A percentile compares a stretch with the other conserved stretches of the same genome.
Conservation (phyloP, 1,140 invertebrate species). For the Trypoxylus dichotomus region DNA sequence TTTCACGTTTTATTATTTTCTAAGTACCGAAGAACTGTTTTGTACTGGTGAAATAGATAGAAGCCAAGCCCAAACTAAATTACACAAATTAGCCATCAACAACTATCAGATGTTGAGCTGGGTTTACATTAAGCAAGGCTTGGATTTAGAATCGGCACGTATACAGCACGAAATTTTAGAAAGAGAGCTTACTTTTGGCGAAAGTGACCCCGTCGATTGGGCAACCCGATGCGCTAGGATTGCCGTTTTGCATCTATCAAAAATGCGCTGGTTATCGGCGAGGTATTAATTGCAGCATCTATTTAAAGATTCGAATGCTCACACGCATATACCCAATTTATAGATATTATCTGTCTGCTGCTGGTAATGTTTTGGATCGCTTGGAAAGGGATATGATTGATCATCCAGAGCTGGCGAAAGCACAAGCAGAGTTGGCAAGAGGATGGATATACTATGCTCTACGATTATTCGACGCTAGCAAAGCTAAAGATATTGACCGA, state of each 20-base stretch:
- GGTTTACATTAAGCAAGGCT: conserved; percentile 45
- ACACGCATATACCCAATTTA: background rate
- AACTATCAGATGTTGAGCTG: conserved; percentile 50
- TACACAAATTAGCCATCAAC: conserved; percentile 44
- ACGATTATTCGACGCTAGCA: conserved; percentile 43
- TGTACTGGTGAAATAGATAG: conserved; percentile 35
- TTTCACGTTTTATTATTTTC: too few species aligned
- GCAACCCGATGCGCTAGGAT: conserved; percentile 44
- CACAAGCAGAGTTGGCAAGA: conserved; percentile 45
- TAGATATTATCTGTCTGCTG: conserved; percentile 45
- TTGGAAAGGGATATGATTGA: conserved; percentile 37
- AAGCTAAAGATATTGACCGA: conserved; percentile 35
- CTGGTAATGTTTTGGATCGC: conserved; percentile 43
- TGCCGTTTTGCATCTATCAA: conserved; percentile 41
- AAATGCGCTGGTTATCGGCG: conserved; percentile 42
- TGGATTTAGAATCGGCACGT: conserved; percentile 37
- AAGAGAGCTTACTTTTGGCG: conserved; percentile 39
- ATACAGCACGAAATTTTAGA: conserved; percentile 46
- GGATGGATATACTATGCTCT: conserved; percentile 47
- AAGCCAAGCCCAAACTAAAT: conserved; percentile 34
- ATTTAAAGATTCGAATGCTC: too few species aligned
- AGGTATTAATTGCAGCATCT: conserved; percentile 31
- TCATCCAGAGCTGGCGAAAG: conserved; percentile 39
- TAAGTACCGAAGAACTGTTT: conserved; percentile 49
- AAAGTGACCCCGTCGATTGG: conserved; percentile 45